Base-by-base conservation (phyloP, 2,888 invertebrate genomes). In the Carterocephalus palaemon region DNA sequence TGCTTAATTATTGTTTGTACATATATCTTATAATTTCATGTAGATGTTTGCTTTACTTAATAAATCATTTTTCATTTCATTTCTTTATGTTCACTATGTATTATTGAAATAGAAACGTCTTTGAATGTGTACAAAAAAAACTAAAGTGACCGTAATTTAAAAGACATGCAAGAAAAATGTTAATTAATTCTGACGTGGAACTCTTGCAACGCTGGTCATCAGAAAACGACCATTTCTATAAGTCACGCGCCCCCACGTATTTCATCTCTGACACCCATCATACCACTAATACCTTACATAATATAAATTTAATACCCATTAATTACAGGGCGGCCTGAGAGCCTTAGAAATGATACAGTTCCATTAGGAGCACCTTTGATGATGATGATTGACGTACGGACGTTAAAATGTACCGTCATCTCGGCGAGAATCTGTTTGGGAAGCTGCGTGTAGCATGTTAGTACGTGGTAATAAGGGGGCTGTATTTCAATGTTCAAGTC, bases 271-370 rank as follows among this genome's bases (percentile, higher is more conserved):
- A 38, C 17, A 29, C 17, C 13, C 22, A 39, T 29, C 29, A 39
- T 17, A 15, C n/a, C 20, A 29, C 9, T 29, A n/a, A n/a, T n/a
- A n/a, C n/a, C n/a, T n/a, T n/a, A n/a, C n/a, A n/a, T 29, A 23
- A 13, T 45, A 19, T 17, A 17, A 16, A n/a, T 40, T 40, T 48
- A 48, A 48, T 48, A 40, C 38, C 32, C 31, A 50, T 47, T 54
- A 50, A 52, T 54, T 47, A 49, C 13, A 40, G 16, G 49, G 37
- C 49, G 49, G 46, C 37, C 29, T 20, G 15, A 8, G 17, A 20
- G 22, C 34, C 36, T 24, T 19, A 33, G 12, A 31, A 40, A 29
- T 40, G n/a, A 43, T 36, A 40, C 31, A 20, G 6, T 23, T 24
- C 48, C 36, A 47, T 47, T 37, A 46, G 28, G 22, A 15, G 9